Evolutionary conservation across 2,797 vertebrate species (phyloP).

Genomic region (Argyrosomus regius): DNA sequence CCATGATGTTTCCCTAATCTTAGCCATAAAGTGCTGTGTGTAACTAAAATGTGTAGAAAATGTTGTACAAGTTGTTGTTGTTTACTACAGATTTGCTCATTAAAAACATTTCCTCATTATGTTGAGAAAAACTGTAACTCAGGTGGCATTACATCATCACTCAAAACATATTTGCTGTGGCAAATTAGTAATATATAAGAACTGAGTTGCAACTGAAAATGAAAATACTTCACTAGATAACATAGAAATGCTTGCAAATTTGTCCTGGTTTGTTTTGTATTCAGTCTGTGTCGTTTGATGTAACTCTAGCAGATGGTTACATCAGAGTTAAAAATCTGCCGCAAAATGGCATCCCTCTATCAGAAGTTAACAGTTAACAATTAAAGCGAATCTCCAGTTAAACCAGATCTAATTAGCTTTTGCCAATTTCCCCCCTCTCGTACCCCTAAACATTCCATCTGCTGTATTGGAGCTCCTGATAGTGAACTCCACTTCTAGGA

Average conservation of each 20-base stretch:
- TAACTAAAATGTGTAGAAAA: neutral
- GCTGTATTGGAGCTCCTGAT: constrained; percentile 65
- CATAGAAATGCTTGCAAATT: constrained; percentile 8
- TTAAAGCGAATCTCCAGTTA: constrained; percentile 72
- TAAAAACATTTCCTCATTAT: neutral
- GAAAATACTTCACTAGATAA: neutral
- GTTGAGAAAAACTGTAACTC: neutral
- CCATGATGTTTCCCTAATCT: neutral
- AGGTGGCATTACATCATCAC: neutral
- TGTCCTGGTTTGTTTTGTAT: constrained; percentile 47
- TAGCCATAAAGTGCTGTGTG: neutral
- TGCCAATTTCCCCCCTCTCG: constrained; percentile 58
- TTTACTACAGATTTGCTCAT: neutral
- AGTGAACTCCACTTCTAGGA: constrained; percentile 70
- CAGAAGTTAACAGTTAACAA: constrained; percentile 69
- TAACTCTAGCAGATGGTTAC: constrained; percentile 68
- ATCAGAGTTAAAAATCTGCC: constrained; percentile 70
- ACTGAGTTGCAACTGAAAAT: neutral
- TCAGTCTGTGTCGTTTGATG: constrained; percentile 47
- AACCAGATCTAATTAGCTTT: constrained; percentile 73
- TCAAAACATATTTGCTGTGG: neutral
- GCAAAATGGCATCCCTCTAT: constrained; percentile 63
- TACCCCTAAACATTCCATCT: constrained; percentile 72
- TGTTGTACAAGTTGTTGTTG: no score
- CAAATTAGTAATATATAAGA: neutral